Conservation (phyloP, 2,888 invertebrate genomes). For the Sesamia inferens region DNA sequence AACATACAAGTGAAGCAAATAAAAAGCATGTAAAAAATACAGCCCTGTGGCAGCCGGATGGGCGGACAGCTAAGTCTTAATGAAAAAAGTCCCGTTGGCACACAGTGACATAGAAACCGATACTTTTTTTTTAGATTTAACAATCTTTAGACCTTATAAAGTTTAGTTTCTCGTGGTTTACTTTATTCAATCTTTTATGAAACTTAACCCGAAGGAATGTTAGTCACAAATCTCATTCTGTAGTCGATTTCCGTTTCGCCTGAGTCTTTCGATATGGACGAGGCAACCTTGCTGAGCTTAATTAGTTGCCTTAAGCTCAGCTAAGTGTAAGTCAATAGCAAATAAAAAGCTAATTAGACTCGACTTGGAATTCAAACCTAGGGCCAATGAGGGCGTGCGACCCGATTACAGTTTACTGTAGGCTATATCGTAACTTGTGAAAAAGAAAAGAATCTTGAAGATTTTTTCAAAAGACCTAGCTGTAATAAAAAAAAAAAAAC, state of each 20-base stretch:
- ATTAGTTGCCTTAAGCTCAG: constrained; percentile 44
- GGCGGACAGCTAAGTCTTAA: not conserved
- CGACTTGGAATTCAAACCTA: constrained; percentile 46
- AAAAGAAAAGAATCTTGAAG: constrained; percentile 11
- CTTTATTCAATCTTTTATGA: not conserved
- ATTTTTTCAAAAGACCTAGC: not conserved
- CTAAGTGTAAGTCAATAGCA: constrained; percentile 55
- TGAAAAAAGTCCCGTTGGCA: not conserved
- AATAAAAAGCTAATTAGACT: constrained; percentile 56
- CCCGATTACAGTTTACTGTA: constrained; percentile 30
- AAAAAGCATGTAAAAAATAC: no score
- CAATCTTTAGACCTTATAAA: not conserved
- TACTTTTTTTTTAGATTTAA: not conserved
- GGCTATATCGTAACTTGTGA: constrained; percentile 16
- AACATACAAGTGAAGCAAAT: no score
- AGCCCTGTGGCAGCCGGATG: not conserved
- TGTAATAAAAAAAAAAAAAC: no score
- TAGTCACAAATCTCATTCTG: not conserved
- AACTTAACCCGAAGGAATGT: not conserved
- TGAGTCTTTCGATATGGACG: constrained; percentile 31
- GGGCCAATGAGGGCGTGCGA: constrained; percentile 44
- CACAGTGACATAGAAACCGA: not conserved
- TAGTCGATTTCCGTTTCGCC: constrained; percentile 8
- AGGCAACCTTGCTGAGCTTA: constrained; percentile 28
- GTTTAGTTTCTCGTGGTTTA: not conserved